Percentiles rank a stretch among this genome's conserved stretches.
phyloP scores from a whole-genome alignment of 2,113 vertebrate genomes.

The Platichthys stellatus region DNA sequence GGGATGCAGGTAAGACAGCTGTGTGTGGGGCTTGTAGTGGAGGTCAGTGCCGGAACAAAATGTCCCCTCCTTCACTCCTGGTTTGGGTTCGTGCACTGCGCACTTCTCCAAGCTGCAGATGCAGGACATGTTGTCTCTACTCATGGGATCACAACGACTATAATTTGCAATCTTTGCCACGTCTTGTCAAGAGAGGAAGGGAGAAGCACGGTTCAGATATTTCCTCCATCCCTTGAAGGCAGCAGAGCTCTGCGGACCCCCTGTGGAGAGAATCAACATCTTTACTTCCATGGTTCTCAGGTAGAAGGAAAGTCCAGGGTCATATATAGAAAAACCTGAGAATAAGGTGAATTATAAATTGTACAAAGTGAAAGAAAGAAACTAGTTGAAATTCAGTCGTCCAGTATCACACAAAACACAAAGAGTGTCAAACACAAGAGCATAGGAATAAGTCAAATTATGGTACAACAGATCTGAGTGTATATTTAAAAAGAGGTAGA shows the following conservation, averaged over 20 bases:
- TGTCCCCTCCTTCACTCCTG: too few relatives aligned
- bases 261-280: too few relatives aligned
- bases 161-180: neutral
- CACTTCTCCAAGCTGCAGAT: neutral
- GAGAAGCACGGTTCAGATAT: neutral
- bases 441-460: neutral
- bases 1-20: constrained; percentile 91
- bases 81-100: neutral
- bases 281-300: too few relatives aligned
- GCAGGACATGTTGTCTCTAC: neutral
- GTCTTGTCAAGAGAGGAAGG: neutral
- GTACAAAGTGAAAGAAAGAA: too few relatives aligned
- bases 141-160: too few relatives aligned
- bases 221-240: constrained; percentile 14
- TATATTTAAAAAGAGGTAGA: neutral
- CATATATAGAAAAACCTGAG: too few relatives aligned
- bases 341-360: too few relatives aligned
- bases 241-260: neutral
- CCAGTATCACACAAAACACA: too few relatives aligned
- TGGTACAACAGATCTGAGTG: too few relatives aligned
- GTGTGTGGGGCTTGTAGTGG: neutral
- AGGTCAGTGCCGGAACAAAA: constrained; percentile 23
- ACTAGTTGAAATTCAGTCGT: too few relatives aligned
- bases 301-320: too few relatives aligned
- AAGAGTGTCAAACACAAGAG: too few relatives aligned